Conservation (phyloP, 2,888 invertebrate species). For the Hylaea fasciaria region DNA sequence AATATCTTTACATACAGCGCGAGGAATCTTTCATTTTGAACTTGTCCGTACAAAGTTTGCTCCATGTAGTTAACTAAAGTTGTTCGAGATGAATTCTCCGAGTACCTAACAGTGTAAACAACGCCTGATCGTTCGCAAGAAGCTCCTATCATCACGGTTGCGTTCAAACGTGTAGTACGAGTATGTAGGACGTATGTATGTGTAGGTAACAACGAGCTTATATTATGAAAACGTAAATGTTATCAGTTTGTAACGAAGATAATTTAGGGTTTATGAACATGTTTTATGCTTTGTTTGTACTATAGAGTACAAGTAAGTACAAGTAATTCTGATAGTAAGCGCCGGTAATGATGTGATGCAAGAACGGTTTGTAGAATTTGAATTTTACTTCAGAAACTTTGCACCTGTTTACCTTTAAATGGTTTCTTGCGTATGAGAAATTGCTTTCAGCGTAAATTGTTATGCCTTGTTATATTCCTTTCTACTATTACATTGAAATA, state of each 20-base stretch:
- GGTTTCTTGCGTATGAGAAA: too few relatives aligned
- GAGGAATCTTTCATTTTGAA: slow-evolving; percentile 74
- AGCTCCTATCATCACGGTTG: slow-evolving; percentile 33
- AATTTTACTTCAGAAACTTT: too few relatives aligned
- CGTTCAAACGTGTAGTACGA: neutral
- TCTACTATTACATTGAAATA: too few relatives aligned
- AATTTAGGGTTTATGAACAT: neutral
- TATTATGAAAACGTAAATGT: neutral
- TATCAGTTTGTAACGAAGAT: neutral
- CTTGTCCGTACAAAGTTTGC: slow-evolving; percentile 53
- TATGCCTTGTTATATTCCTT: too few relatives aligned
- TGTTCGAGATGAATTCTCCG: slow-evolving; percentile 35
- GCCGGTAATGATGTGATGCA: too few relatives aligned
- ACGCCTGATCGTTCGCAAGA: slow-evolving; percentile 47
- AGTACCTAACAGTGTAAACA: slow-evolving; percentile 50
- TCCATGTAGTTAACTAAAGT: slow-evolving; percentile 21
- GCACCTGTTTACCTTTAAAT: too few relatives aligned
- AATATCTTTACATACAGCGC: slow-evolving; percentile 56
- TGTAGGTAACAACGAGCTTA: neutral
- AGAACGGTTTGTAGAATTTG: too few relatives aligned
- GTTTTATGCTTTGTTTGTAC: neutral
- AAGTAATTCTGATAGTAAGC: too few relatives aligned
- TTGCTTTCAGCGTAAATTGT: too few relatives aligned
- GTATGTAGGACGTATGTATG: neutral
- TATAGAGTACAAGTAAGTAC: too few relatives aligned